Base-by-base conservation (phyloP, 2,888 invertebrate species). In the Nomada fucata region DNA sequence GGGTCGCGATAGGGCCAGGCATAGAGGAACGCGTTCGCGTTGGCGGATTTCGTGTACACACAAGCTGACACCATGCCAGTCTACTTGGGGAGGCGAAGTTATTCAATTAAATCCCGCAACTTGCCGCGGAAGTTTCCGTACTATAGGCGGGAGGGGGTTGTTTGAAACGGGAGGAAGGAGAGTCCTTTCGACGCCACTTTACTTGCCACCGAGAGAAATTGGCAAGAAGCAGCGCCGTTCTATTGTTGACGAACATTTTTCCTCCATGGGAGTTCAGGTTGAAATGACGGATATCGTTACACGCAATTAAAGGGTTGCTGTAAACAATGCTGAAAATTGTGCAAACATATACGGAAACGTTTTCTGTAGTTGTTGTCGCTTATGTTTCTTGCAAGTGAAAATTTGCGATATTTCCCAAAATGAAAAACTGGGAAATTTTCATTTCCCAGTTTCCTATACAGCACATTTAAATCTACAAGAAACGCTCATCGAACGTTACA, bases 81-180 rank as follows among this genome's bases (percentile, higher is more conserved):
- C 75, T 52, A 50, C 59, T 63, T 60, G 29, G 65, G 7, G 52
- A 61, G 55, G 47, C 69, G 70, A 87, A 88, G 83, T 87, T 87
- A 88, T 86, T 86, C 86, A 84, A 87, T 87, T 87, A 86, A 87
- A 81, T 71, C 69, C 53, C 47, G 65, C 50, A 70, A 87, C 80
- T 77, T 75, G 55, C 44, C 55, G 23, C n/a, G 36, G 64, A 77
- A 85, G 75, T 70, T 74, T 20, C n/a, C n/a, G 15, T 76, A 47
- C 70, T 68, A 57, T 44, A 11, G 61, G 7, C 15, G 42, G 23
- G 36, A 36, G 59, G 60, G 44, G 65, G 65, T 42, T 44, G 65
- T 76, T 65, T 50, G 42, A 50, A 79, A 61, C 42, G 55, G 42
- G 18, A 61, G 67, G 61, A 63, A 55, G 65, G 60, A 55, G 55